Evolutionary conservation across 2,113 vertebrate genomes (phyloP).

Genomic region (Lophura nycthemera): DNA sequence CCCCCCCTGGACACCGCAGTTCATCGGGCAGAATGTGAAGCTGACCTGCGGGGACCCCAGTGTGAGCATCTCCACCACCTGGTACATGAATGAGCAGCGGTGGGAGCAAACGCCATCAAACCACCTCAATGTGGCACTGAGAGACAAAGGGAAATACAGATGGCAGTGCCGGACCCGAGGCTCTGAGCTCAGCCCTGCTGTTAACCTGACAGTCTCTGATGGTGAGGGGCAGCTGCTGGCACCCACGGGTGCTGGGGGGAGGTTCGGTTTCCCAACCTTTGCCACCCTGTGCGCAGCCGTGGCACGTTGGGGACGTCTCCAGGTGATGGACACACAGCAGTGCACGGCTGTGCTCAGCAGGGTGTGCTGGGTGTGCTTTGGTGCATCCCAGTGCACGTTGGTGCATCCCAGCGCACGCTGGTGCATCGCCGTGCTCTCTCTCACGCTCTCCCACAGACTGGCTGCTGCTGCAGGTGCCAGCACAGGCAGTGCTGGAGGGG

Average conservation of each 20-base stretch:
- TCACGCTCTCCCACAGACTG: neutral
- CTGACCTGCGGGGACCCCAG: neutral
- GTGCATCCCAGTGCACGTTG: neutral
- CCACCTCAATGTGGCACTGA: rapidly evolving
- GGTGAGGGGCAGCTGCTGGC: neutral
- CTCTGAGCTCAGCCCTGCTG: rapidly evolving
- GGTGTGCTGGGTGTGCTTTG: no score
- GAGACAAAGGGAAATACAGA: rapidly evolving
- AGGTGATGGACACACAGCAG: no score
- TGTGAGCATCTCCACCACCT: rapidly evolving
- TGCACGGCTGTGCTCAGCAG: no score
- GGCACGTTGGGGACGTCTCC: no score
- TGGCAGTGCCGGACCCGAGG: rapidly evolving
- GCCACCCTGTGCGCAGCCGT: no score
- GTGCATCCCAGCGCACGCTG: no score
- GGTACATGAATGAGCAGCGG: rapidly evolving
- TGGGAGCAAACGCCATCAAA: rapidly evolving
- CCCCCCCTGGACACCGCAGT: neutral
- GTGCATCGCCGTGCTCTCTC: neutral
- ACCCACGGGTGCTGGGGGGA: neutral
- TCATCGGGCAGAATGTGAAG: rapidly evolving
- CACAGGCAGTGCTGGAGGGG: neutral
- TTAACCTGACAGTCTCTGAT: neutral
- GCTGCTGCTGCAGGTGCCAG: neutral
- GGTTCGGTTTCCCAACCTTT: no score